Percentiles rank a stretch among this genome's conserved stretches.
phyloP scores from a whole-genome alignment of 1,140 invertebrate species.

The Leguminivora glycinivorella region DNA sequence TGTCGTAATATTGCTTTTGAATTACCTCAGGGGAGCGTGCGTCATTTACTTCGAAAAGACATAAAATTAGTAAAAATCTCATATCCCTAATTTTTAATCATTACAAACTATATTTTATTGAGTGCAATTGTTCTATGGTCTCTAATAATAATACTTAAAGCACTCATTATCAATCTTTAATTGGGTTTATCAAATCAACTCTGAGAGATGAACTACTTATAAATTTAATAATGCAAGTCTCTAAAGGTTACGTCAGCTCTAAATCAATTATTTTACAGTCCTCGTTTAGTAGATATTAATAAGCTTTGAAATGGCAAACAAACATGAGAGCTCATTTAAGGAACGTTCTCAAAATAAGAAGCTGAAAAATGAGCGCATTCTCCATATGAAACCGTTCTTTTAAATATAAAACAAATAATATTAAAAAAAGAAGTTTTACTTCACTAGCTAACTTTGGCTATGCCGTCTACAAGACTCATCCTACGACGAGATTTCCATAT shows the following conservation, averaged over 20 bases:
- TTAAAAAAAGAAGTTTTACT: conserved; percentile 54
- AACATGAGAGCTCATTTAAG: conserved; percentile 32
- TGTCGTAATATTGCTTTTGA: conserved; percentile 78
- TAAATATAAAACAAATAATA: conserved; percentile 27
- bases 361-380: conserved; percentile 2
- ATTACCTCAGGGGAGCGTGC: conserved; percentile 75
- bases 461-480: conserved; percentile 64
- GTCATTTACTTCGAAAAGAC: conserved; percentile 64
- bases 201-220: conserved; percentile 56
- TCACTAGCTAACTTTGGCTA: conserved; percentile 73
- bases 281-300: conserved; percentile 37
- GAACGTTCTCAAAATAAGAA: conserved; percentile 34
- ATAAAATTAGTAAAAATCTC: conserved; percentile 73
- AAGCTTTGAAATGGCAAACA: conserved; percentile 49
- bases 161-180: conserved; percentile 72
- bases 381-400: background rate
- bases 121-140: conserved; percentile 65
- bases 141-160: conserved; percentile 71
- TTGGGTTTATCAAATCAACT: conserved; percentile 69
- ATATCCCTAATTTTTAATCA: conserved; percentile 68
- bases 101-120: conserved; percentile 61
- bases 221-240: conserved; percentile 59
- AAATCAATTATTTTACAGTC: conserved; percentile 63
- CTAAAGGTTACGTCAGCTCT: conserved; percentile 63
- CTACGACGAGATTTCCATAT: conserved; percentile 53